phyloP scores from a whole-genome alignment of 2,888 invertebrate species.

The Eudasyphora cyanicolor region DNA sequence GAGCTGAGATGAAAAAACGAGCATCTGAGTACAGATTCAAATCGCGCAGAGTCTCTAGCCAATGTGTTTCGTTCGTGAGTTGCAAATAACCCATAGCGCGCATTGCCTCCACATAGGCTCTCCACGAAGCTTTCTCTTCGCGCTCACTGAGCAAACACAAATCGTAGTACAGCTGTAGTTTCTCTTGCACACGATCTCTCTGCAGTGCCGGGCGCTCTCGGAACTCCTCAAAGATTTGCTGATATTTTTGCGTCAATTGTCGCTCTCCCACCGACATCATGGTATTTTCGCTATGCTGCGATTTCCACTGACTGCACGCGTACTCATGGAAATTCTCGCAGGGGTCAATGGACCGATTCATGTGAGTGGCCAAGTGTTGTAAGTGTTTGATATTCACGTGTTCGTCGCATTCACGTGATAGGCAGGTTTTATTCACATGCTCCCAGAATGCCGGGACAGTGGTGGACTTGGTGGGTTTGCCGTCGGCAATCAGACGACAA shows the following conservation, averaged over 20 bases:
- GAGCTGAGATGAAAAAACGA: slow-evolving; percentile 70
- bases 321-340: slow-evolving; percentile 73
- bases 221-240: slow-evolving; percentile 52
- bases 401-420: slow-evolving; percentile 65
- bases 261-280: slow-evolving; percentile 70
- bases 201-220: not conserved
- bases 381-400: slow-evolving; percentile 70
- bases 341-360: slow-evolving; percentile 69
- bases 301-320: slow-evolving; percentile 73
- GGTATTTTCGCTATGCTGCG: slow-evolving; percentile 52
- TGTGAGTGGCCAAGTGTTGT: slow-evolving; percentile 67
- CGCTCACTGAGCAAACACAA: slow-evolving; percentile 66
- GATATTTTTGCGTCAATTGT: slow-evolving; percentile 69
- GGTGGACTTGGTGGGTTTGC: slow-evolving; percentile 16
- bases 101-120: slow-evolving; percentile 26
- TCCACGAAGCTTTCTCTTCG: slow-evolving; percentile 45
- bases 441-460: slow-evolving; percentile 36
- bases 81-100: slow-evolving; percentile 42
- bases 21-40: slow-evolving; percentile 72
- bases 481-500: not conserved
- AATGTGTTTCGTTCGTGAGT: slow-evolving; percentile 60
- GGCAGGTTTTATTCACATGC: slow-evolving; percentile 70
- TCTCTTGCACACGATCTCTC: slow-evolving; percentile 64
- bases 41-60: slow-evolving; percentile 69
- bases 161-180: slow-evolving; percentile 71